Conservation (phyloP, 1,140 invertebrate genomes). For the Eumaeus atala region DNA sequence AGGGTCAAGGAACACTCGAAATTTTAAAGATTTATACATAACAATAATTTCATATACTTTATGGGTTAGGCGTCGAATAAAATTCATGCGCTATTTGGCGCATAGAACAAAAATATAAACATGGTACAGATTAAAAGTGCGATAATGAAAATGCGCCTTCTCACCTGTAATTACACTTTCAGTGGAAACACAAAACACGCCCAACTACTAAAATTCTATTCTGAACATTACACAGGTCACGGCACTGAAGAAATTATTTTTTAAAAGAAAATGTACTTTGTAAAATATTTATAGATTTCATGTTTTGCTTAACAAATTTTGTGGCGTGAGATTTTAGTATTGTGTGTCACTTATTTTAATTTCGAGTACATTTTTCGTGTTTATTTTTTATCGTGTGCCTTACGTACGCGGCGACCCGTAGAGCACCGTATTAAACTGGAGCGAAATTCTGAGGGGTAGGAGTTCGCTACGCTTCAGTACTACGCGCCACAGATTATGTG, state of each 20-base stretch:
- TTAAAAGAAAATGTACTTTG: conserved; percentile 17
- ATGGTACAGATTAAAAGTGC: too few relatives aligned
- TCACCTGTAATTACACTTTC: conserved; percentile 40
- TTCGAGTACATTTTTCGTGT: conserved; percentile 52
- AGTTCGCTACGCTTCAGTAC: conserved; percentile 52
- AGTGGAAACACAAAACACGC: conserved; percentile 26
- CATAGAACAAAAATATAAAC: too few relatives aligned
- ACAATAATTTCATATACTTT: too few relatives aligned
- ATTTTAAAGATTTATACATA: too few relatives aligned
- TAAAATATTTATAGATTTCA: conserved; percentile 17
- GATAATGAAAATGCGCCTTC: conserved; percentile 14
- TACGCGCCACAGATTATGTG: conserved; percentile 45
- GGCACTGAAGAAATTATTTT: conserved; percentile 28
- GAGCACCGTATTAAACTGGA: conserved; percentile 41
- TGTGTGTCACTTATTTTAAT: conserved; percentile 30
- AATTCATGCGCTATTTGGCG: too few relatives aligned
- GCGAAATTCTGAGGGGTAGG: conserved; percentile 38
- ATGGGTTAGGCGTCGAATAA: too few relatives aligned
- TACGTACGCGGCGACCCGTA: conserved; percentile 27
- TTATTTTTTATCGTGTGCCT: conserved; percentile 26
- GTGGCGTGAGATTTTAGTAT: conserved; percentile 22
- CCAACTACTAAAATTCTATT: conserved; percentile 24
- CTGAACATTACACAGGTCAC: conserved; percentile 32
- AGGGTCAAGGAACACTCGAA: too few relatives aligned
- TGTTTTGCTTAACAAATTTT: conserved; percentile 4